Evolutionary conservation across 2,113 vertebrate species (phyloP), one percentile per base, ranked within the genome.

Genomic region (Desmodus rotundus): DNA sequence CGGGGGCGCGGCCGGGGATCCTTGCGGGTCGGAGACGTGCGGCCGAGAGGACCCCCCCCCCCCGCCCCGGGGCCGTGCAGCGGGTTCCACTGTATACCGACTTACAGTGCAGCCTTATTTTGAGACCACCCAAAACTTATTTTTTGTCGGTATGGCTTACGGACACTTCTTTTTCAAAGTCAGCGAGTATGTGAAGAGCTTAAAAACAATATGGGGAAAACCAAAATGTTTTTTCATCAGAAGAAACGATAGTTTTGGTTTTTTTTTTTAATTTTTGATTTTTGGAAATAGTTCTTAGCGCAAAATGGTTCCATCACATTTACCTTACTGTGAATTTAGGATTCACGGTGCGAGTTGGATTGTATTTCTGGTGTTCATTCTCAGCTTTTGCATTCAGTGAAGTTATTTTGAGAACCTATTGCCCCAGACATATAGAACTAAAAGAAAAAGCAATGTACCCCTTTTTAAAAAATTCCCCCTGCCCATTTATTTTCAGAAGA

Each of bases 351-450:
- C 56, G 95, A 77, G 50, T 78, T 65, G 68, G 41, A 58, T 96
- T 95, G 89, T 92, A 38, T 43, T 95, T 94, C 93, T 19, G 24
- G n/a, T n/a, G 96, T 85, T 92, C 31, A n/a, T 95, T 95, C 91
- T 97, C 89, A 95, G 96, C 93, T 87, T 88, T 89, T 95, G 45
- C 54, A 72, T 50, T 8, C 28, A 47, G 78, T 93, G 93, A 94
- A 88, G 74, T 96, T 92, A 92, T 94, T 96, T 94, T 52, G 72
- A 78, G 92, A 94, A 31, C 82, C 88, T 81, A 33, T 92, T 93
- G 85, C 94, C 31, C 54, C 50, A 33, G 91, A 88, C 90, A 65
- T 43, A 58, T 45, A 38, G 38, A 67, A 50, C 36, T 47, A 38
- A 83, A 95, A 81, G 77, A 41, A 80, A 73, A 92, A 54, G 5